Base-by-base conservation (phyloP, 2,113 vertebrate species). In the Typhlomys cinereus region DNA sequence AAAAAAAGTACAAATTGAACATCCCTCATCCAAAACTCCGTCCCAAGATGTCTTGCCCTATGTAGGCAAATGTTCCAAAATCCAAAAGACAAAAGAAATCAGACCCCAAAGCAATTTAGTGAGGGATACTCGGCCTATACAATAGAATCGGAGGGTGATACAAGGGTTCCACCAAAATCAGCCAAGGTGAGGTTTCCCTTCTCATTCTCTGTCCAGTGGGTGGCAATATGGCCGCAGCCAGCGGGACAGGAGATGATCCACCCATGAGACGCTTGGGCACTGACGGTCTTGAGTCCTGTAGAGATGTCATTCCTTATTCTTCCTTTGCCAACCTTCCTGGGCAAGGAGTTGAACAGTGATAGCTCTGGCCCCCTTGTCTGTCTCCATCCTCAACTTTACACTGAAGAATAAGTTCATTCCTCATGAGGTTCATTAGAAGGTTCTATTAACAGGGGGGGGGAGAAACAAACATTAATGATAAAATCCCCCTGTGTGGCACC, bases 391-490 rank as follows among this genome's bases (percentile, higher is more conserved):
- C 36, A 71, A 81, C 91, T 64, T 80, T 18, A 29, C 54, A 36
- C 87, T 92, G 82, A 79, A 86, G 88, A 95, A 66, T 89, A 94
- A 89, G 66, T 71, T 20, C 57, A 18, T 54, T 44, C 75, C 73
- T n/a, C n/a, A n/a, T n/a, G n/a, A n/a, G n/a, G n/a, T n/a, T n/a
- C n/a, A n/a, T n/a, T n/a, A n/a, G n/a, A n/a, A n/a, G n/a, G n/a
- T n/a, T n/a, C n/a, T n/a, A n/a, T n/a, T n/a, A n/a, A n/a, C n/a
- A n/a, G n/a, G n/a, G n/a, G n/a, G n/a, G n/a, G n/a, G n/a, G n/a
- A n/a, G n/a, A n/a, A n/a, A n/a, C n/a, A n/a, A n/a, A n/a, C n/a
- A n/a, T n/a, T n/a, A n/a, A n/a, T n/a, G n/a, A n/a, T n/a, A n/a
- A n/a, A n/a, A n/a, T n/a, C n/a, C n/a, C n/a, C n/a, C n/a, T n/a